phyloP scores from a whole-genome alignment of 1,140 invertebrate genomes.

The Halotydeus destructor region DNA sequence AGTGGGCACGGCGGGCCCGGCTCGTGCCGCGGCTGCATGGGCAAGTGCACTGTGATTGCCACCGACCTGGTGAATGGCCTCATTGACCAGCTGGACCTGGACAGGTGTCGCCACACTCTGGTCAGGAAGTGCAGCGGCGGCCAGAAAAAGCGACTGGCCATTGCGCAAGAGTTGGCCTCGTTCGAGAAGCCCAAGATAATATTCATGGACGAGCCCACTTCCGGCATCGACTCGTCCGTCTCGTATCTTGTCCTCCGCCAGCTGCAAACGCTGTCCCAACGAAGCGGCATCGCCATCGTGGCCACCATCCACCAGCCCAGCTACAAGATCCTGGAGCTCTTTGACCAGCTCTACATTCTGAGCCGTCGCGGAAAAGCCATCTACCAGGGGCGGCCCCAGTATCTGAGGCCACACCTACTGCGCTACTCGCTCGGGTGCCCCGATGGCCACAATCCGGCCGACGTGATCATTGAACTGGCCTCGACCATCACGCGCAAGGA shows the following conservation, averaged over 20 bases:
- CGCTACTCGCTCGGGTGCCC: slow-evolving; percentile 1
- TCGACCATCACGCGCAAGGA: neutral
- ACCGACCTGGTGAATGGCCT: slow-evolving; percentile 49
- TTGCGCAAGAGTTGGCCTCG: slow-evolving; percentile 48
- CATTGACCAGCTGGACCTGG: slow-evolving; percentile 6
- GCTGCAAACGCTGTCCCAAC: neutral
- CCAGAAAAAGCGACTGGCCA: slow-evolving; percentile 72
- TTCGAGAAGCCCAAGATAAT: slow-evolving; percentile 1
- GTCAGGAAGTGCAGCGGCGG: slow-evolving; percentile 36
- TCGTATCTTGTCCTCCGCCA: neutral
- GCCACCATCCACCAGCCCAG: slow-evolving; percentile 13
- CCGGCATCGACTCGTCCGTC: slow-evolving; percentile 39
- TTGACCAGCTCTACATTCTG: slow-evolving; percentile 10
- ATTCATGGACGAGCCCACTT: slow-evolving; percentile 24
- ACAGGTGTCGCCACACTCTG: slow-evolving; percentile 1
- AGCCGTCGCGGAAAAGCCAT: slow-evolving; percentile 17
- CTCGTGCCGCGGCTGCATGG: no score
- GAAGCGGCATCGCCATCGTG: slow-evolving; percentile 2
- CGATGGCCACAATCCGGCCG: slow-evolving; percentile 6
- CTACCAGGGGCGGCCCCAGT: slow-evolving; percentile 18
- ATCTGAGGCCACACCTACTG: slow-evolving; percentile 6
- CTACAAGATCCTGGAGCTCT: slow-evolving; percentile 10
- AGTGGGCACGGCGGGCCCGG: no score
- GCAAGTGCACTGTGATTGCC: no score
- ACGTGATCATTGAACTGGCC: slow-evolving; percentile 3